Base-by-base conservation (phyloP, 1,140 invertebrate genomes). In the Drosophila lacteicornis region DNA sequence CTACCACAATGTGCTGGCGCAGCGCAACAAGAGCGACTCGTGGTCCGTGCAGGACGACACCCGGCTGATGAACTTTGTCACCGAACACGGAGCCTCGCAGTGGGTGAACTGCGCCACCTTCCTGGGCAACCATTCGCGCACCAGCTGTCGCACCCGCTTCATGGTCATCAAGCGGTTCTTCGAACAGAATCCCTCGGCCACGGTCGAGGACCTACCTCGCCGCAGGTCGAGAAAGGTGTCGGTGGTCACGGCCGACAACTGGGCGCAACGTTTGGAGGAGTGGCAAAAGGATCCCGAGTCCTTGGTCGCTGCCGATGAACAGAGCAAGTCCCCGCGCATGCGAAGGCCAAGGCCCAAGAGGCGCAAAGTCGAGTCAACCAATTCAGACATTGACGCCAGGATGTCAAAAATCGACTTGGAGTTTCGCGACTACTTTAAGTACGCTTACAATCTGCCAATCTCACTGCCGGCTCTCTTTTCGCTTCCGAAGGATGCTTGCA, bases 21-120 rank as follows among this genome's bases (percentile, higher is more conserved):
- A 92, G 27, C 92, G 91, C 3, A 77, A 91, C 40, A 84, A 92
- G 13, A 82, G 82, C n/a, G 92, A 88, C 50, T 40, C 75, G 1
- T 95, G 94, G 93, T 93, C 93, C 0, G 8, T 92, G 1, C 76
- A 93, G n/a, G 93, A 94, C 36, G 94, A 94, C 57, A 65, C 70
- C 1, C 91, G 91, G 30, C 61, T 95, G 6, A 60, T 94, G 13
- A 36, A 86, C 13, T 76, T 94, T 9, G 91, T 93, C 4, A 53
- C 91, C 2, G 42, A 83, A 13, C 71, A 93, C 46, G 93, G 93
- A 1, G 63, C 74, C 8, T 68, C 91, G 1, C 82, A 93, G 57
- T 94, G 94, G 94, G 74, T 92, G 0, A 83, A 83, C 38, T 94
- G 94, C 61, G 83, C 93, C 13, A 82, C 82, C 11, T 47, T 84